Evolutionary conservation across 2,113 vertebrate genomes (phyloP), one percentile per base, ranked within the genome.

Genomic region (Stegostoma tigrinum): DNA sequence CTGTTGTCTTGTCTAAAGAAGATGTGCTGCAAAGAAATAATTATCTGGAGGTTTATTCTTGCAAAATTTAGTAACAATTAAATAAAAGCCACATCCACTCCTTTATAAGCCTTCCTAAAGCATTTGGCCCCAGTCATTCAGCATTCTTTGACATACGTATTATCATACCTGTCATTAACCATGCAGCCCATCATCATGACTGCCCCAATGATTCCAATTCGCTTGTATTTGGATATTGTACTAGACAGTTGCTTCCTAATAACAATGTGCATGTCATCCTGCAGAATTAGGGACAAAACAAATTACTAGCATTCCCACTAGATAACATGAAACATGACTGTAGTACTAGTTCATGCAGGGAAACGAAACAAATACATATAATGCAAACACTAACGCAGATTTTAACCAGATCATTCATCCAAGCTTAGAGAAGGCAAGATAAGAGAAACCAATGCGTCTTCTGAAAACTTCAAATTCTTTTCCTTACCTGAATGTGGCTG

Each of bases 251-350:
- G 99, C 94, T 99, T 99, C 66, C 99, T 98, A 96, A 99, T 98
- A 96, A 99, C 98, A 87, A 99, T 98, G 97, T 99, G 98, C 98
- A 99, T 98, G 96, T 99, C 99, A 96, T 99, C 99, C 99, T 99
- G 96, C 61, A 96, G 96, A 52, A 70, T 72, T 52, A 5, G 94
- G 30, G 48, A 48, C 48, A 48, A 48, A 48, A 68, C 72, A 94
- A 93, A 27, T 30, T 27, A 42, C 75, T 72, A 95, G 42, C 42
- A 95, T 72, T 72, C 67, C 68, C 24, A 72, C 34, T 17, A 67
- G 1, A 38, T 93, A 66, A 93, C 14, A 52, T 48, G 24, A 3
- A 45, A 48, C 68, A 72, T 95, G 52, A 94, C 23, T 42, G 38
- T n/a, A 42, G 66, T 8, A 14, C n/a, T 93, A 6, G 90, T 67